Percentiles rank a stretch among this genome's conserved stretches.
phyloP scores from a whole-genome alignment of 2,797 vertebrate species.

The Danio jaintianensis region DNA sequence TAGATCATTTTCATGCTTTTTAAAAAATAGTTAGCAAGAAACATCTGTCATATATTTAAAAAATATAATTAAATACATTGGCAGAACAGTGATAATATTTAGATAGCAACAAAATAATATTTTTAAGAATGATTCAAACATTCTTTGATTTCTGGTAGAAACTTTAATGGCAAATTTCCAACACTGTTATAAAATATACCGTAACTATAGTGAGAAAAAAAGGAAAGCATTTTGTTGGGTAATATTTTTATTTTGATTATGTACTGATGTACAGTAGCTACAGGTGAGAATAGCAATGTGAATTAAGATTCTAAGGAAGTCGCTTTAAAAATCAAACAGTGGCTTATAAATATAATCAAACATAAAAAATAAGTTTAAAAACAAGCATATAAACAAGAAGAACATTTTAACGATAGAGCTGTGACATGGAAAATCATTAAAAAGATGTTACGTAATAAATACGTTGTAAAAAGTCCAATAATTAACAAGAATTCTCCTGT shows the following conservation, averaged over 20 bases:
- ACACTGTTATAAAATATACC: neutral
- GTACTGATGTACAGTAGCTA: neutral
- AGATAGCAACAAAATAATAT: too few species aligned
- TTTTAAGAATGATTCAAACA: neutral
- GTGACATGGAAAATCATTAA: neutral
- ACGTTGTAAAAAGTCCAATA: too few species aligned
- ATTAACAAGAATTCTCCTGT: too few species aligned
- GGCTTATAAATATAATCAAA: constrained; percentile 9
- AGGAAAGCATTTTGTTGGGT: neutral
- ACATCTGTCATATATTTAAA: too few species aligned
- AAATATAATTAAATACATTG: too few species aligned
- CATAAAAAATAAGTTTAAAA: neutral
- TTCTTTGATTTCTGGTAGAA: neutral
- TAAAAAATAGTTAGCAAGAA: too few species aligned
- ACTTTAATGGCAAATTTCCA: neutral
- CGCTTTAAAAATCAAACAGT: neutral
- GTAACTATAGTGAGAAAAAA: neutral
- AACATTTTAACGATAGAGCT: neutral
- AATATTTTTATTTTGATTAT: neutral
- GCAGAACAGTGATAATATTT: too few species aligned
- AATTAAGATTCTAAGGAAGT: neutral
- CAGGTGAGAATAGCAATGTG: neutral
- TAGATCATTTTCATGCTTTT: too few species aligned
- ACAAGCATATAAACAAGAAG: neutral
- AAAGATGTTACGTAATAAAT: too few species aligned